phyloP scores from a whole-genome alignment of 2,797 vertebrate species.

The Psittacula derbiana region DNA sequence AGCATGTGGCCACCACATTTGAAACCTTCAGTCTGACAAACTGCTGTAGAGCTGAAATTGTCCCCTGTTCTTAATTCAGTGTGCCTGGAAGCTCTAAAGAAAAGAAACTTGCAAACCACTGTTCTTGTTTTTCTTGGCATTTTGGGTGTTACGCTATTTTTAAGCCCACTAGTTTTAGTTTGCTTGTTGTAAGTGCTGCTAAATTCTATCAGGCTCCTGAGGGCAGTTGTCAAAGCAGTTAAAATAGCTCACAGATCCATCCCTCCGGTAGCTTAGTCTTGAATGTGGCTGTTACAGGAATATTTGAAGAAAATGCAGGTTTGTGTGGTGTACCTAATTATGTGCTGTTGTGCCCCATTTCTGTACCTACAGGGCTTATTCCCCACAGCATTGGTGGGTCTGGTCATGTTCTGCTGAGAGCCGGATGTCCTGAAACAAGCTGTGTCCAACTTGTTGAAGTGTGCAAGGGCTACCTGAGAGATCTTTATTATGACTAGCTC shows the following conservation, averaged over 20 bases:
- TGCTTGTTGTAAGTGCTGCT: background rate
- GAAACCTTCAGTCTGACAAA: background rate
- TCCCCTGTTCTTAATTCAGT: background rate
- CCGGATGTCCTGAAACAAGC: background rate
- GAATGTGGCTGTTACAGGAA: background rate
- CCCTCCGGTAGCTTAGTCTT: background rate
- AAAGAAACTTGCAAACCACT: background rate
- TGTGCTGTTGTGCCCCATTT: background rate
- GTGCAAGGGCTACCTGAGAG: background rate
- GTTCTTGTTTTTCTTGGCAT: background rate
- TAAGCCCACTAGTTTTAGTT: background rate
- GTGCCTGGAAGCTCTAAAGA: background rate
- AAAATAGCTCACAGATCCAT: background rate
- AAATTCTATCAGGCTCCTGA: background rate
- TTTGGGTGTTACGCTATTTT: background rate
- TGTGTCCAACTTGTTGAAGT: no score
- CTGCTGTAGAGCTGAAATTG: background rate
- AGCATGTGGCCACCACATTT: background rate
- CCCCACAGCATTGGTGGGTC: fast-evolving
- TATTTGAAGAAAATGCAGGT: background rate
- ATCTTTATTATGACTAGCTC: background rate
- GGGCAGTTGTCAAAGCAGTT: background rate
- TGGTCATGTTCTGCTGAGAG: background rate
- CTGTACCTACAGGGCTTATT: background rate
- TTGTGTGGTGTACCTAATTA: background rate